Evolutionary conservation across 2,797 vertebrate genomes (phyloP).

Genomic region (Pseudochirops cupreus): DNA sequence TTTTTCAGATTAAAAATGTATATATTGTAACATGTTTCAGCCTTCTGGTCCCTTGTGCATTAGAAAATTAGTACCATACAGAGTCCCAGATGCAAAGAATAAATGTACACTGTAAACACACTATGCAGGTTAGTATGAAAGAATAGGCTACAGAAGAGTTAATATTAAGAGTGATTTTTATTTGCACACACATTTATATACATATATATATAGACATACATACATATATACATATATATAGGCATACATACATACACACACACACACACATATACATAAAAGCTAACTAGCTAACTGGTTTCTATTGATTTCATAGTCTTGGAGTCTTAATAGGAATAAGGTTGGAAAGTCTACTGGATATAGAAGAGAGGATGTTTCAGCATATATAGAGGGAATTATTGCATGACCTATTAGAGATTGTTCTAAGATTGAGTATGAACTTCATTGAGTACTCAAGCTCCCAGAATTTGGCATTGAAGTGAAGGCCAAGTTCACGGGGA

Average conservation of each 20-base stretch:
- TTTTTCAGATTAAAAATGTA: slow-evolving; percentile 26
- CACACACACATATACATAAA: too few species aligned
- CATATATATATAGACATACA: too few species aligned
- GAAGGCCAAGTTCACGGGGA: not conserved
- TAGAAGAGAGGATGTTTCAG: not conserved
- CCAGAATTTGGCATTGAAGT: not conserved
- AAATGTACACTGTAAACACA: not conserved
- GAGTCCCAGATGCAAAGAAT: not conserved
- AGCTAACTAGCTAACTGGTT: not conserved
- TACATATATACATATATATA: too few species aligned
- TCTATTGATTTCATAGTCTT: not conserved
- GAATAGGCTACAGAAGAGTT: not conserved
- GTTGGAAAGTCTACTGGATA: not conserved
- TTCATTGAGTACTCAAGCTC: not conserved
- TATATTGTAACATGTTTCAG: slow-evolving; percentile 31
- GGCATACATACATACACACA: too few species aligned
- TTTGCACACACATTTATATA: not conserved
- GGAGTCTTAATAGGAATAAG: not conserved
- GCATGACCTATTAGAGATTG: not conserved
- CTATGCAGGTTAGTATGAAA: not conserved
- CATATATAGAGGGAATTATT: not conserved
- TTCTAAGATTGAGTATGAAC: not conserved
- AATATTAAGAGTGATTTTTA: not conserved
- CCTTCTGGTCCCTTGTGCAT: not conserved
- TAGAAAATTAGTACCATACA: slow-evolving; percentile 25